Evolutionary conservation across 1,140 invertebrate genomes (phyloP).

Genomic region (Drosophila jambulina): DNA sequence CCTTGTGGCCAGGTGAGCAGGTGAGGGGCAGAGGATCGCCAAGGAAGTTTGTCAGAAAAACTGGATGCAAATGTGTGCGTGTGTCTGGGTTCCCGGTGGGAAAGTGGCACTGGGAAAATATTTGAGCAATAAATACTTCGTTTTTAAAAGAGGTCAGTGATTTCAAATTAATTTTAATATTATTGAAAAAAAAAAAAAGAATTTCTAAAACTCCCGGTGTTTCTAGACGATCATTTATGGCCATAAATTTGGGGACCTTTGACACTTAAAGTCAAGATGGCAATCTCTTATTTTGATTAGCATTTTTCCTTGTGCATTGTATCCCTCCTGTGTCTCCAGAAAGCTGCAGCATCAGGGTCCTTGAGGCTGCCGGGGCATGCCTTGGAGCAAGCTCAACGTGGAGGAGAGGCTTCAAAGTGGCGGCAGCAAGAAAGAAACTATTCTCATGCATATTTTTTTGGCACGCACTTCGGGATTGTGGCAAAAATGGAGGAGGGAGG

Average conservation of each 20-base stretch:
- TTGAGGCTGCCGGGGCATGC: conserved; percentile 36
- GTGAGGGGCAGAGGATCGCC: not conserved
- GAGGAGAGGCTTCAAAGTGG: conserved; percentile 29
- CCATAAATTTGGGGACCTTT: no score
- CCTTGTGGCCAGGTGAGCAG: conserved; percentile 40
- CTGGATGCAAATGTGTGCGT: conserved; percentile 53
- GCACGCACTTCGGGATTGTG: conserved; percentile 59
- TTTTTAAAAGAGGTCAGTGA: not conserved
- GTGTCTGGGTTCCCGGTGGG: not conserved
- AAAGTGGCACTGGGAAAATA: not conserved
- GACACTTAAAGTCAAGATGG: not conserved
- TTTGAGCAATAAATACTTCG: not conserved
- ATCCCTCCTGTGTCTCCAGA: not conserved
- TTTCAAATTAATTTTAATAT: not conserved
- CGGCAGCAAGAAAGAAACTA: conserved; percentile 35
- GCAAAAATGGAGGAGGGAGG: not conserved
- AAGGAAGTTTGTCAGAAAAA: conserved; percentile 26
- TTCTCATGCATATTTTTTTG: conserved; percentile 62
- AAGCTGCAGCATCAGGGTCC: conserved; percentile 2
- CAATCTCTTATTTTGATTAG: not conserved
- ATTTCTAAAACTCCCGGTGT: no score
- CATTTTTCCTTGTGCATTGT: conserved; percentile 22
- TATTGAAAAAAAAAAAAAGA: no score
- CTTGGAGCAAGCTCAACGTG: conserved; percentile 51
- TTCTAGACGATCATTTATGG: not conserved